Evolutionary conservation across 1,140 invertebrate genomes (phyloP), one percentile per base, ranked within the genome.

Genomic region (Drosophila melanica): DNA sequence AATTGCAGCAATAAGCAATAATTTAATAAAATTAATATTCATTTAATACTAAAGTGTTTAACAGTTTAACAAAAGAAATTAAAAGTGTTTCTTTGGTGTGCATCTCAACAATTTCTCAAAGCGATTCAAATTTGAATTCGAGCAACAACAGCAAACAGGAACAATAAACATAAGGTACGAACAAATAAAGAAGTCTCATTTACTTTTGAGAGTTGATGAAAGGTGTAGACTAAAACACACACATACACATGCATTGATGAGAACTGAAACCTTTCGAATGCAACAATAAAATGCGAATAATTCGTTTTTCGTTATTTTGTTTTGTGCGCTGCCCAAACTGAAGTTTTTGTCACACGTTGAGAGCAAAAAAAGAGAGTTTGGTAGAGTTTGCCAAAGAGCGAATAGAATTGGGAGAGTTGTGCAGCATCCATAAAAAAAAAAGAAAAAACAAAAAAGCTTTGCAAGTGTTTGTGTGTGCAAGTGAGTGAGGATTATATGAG

Each of bases 61-160:
- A 86, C 75, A 86, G 84, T 82, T 79, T 62, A 81, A 75, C 66
- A 59, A 45, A 47, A 75, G 39, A 37, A 66, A 72, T 55, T 70
- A 79, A 73, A 77, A 68, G 82, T 85, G 69, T 72, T 72, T 58
- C 84, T 79, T 77, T 75, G 60, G 64, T 71, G 80, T 84, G 76
- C 73, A 35, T 9, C 8, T 9, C 33, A 79, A 79, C 39, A 50
- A 62, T 80, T 41, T 63, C 27, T 35, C 50, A 33, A 47, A 66
- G 54, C 69, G 63, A 66, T 37, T 66, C 20, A 27, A 44, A 66
- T 73, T 62, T 62, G 47, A 81, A 65, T 76, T 60, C 47, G 63
- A 67, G 55, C 72, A 78, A 77, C 68, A 72, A 51, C 63, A 63
- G 42, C 44, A 16, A 35, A 51, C 42, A 75, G 54, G 54, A 53